Evolutionary conservation across 2,888 invertebrate species (phyloP).

Genomic region (Caenorhabditis japonica): DNA sequence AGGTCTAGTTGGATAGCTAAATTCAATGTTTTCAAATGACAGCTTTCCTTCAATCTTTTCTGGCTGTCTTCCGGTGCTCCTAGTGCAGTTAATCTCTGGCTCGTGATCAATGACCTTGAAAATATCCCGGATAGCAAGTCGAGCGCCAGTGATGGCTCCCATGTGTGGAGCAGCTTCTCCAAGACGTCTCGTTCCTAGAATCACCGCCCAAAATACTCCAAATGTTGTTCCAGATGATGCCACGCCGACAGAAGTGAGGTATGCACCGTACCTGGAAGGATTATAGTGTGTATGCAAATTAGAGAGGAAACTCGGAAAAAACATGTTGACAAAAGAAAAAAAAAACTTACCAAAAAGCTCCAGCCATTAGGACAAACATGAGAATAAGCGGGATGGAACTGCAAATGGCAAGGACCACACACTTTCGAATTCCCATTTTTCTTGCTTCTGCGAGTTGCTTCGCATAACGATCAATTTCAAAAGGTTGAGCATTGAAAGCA

Average conservation of each 20-base stretch:
- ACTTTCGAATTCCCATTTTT: slow-evolving; percentile 75
- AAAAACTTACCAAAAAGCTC: slow-evolving; percentile 72
- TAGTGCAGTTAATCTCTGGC: slow-evolving; percentile 79
- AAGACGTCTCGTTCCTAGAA: slow-evolving; percentile 79
- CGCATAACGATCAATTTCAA: slow-evolving; percentile 67
- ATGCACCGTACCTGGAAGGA: slow-evolving; percentile 63
- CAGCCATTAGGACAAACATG: slow-evolving; percentile 77
- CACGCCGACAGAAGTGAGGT: slow-evolving; percentile 56
- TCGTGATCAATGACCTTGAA: slow-evolving; percentile 79
- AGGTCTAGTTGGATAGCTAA: slow-evolving; percentile 78
- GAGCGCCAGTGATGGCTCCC: slow-evolving; percentile 86
- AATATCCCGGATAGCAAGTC: slow-evolving; percentile 84
- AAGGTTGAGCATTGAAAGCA: slow-evolving; percentile 72
- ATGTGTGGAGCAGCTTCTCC: slow-evolving; percentile 88
- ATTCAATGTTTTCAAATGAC: slow-evolving; percentile 78
- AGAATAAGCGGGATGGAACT: slow-evolving; percentile 70
- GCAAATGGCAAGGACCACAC: slow-evolving; percentile 67
- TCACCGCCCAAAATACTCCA: slow-evolving; percentile 71
- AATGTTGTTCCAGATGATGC: slow-evolving; percentile 68
- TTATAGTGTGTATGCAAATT: slow-evolving; percentile 28
- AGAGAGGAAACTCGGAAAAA: background rate
- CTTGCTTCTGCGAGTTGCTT: slow-evolving; percentile 74
- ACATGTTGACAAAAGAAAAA: background rate
- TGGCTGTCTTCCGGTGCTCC: slow-evolving; percentile 78
- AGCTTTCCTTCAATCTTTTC: slow-evolving; percentile 78